A percentile compares a stretch with the other conserved stretches of the same genome.
Evolutionary conservation across 1,140 invertebrate species (phyloP).

Genomic region (Branchinecta lindahli): DNA sequence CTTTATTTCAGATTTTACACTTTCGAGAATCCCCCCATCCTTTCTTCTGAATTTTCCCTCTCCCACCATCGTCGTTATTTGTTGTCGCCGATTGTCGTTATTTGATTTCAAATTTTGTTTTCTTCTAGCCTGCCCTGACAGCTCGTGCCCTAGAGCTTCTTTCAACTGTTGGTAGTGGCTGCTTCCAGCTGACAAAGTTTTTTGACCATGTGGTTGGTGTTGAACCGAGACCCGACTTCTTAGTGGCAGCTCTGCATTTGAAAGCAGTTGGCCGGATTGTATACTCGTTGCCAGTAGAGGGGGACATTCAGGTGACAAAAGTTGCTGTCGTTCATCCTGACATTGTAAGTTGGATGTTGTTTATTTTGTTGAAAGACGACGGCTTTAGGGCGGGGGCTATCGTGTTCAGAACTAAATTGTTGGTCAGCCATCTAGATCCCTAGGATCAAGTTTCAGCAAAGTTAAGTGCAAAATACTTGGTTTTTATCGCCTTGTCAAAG

Average conservation of each 20-base stretch:
- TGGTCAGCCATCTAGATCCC: too few species aligned
- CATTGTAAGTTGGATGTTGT: neutral
- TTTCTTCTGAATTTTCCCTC: too few species aligned
- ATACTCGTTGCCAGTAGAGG: neutral
- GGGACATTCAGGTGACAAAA: neutral
- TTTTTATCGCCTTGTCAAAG: too few species aligned
- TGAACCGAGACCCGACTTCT: neutral
- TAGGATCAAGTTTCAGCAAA: too few species aligned
- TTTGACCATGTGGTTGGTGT: neutral
- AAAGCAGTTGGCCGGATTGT: neutral
- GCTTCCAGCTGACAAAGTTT: neutral
- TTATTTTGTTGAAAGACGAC: neutral
- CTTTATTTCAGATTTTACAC: too few species aligned
- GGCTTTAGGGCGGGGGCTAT: neutral
- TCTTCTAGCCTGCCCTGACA: neutral
- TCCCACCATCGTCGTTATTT: too few species aligned
- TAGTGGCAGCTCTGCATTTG: neutral
- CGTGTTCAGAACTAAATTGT: too few species aligned
- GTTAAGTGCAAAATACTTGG: too few species aligned
- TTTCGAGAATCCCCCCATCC: too few species aligned
- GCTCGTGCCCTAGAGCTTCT: neutral
- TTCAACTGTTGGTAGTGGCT: neutral
- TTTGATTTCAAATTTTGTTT: neutral
- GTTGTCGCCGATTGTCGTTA: too few species aligned
- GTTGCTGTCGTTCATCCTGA: neutral